phyloP scores from a whole-genome alignment of 2,113 vertebrate genomes.

The Chloropsis cyanopogon region DNA sequence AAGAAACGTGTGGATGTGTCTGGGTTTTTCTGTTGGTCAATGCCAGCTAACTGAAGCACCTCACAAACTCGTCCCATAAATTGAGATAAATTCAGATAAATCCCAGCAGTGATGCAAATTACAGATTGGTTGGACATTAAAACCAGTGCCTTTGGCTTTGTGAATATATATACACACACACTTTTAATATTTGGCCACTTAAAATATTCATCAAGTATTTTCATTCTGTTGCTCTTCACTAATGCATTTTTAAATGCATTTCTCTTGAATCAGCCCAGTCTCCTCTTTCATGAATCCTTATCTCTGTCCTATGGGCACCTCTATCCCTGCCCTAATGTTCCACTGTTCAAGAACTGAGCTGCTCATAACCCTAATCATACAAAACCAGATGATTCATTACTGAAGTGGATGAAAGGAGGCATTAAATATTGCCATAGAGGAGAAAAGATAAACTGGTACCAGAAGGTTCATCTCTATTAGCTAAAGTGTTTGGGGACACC shows the following conservation, averaged over 20 bases:
- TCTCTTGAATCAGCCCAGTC: background rate
- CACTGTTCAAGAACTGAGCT: background rate
- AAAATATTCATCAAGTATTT: constrained; percentile 30
- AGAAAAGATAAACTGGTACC: constrained; percentile 18
- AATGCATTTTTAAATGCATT: background rate
- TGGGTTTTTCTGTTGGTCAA: background rate
- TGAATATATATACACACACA: background rate
- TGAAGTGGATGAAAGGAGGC: constrained; percentile 27
- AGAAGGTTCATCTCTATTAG: constrained; percentile 25
- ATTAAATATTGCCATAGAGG: constrained; percentile 21
- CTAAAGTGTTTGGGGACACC: background rate
- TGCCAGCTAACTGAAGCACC: background rate
- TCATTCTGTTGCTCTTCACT: background rate
- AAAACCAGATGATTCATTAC: constrained; percentile 26
- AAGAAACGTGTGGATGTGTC: background rate
- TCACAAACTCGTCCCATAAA: background rate
- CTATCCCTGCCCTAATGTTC: constrained; percentile 26
- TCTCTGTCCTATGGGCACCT: constrained; percentile 44
- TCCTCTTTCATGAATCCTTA: constrained; percentile 38
- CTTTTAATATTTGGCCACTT: constrained; percentile 6
- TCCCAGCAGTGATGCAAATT: background rate
- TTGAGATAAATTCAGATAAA: background rate
- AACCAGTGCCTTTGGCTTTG: background rate
- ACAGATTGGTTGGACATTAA: background rate
- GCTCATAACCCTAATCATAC: constrained; percentile 20